Conservation (phyloP, 2,113 vertebrate genomes). For the Elgaria multicarinata region DNA sequence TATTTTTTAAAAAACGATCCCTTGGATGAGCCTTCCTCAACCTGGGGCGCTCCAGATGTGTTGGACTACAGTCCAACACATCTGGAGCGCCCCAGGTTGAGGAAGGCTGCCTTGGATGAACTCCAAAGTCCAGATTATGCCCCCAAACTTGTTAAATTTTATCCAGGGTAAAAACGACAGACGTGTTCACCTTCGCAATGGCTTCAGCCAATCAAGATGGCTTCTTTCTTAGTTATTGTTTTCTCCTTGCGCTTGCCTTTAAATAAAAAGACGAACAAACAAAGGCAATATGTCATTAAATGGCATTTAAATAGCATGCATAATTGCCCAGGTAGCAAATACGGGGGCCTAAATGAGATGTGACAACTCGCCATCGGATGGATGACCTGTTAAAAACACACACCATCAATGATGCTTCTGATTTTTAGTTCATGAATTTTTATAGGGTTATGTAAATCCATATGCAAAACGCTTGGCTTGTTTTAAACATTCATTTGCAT, state of each 20-base stretch:
- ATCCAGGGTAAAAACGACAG: neutral
- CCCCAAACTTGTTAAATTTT: neutral
- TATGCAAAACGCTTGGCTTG: fast-evolving
- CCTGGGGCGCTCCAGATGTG: too few relatives aligned
- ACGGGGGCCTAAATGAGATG: fast-evolving
- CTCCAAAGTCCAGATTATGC: neutral
- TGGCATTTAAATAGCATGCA: neutral
- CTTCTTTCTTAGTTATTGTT: too few relatives aligned
- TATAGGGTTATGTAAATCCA: neutral
- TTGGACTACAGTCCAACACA: too few relatives aligned
- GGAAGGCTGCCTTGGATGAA: too few relatives aligned
- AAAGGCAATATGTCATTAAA: neutral
- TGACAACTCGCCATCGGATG: fast-evolving
- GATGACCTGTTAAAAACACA: fast-evolving
- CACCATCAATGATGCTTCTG: neutral
- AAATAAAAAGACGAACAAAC: fast-evolving
- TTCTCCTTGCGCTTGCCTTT: too few relatives aligned
- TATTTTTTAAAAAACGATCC: too few relatives aligned
- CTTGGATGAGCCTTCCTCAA: too few relatives aligned
- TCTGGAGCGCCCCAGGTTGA: too few relatives aligned
- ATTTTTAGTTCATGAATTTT: fast-evolving
- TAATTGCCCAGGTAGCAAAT: neutral
- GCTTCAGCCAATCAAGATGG: neutral
- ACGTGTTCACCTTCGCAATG: neutral
- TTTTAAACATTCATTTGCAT: fast-evolving